A percentile compares a stretch with the other conserved stretches of the same genome.
Evolutionary conservation across 1,140 invertebrate species (phyloP).

Genomic region (Heterodera carotae): DNA sequence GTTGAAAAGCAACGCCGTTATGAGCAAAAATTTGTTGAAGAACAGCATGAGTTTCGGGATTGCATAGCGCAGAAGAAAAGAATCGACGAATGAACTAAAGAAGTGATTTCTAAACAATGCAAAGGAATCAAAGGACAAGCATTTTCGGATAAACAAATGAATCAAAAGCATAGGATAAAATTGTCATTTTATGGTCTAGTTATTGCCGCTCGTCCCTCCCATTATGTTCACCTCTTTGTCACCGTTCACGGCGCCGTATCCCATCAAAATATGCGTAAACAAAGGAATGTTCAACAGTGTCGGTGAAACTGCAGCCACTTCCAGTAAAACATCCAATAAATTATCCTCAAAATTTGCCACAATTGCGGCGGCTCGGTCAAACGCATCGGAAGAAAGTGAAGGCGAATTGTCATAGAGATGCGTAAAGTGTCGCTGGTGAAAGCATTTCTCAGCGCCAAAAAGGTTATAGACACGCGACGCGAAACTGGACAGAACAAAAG

Average conservation of each 20-base stretch:
- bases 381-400: not conserved
- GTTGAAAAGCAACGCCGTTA: not conserved
- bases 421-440: not conserved
- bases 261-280: slow-evolving; percentile 7
- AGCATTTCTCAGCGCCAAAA: slow-evolving; percentile 2
- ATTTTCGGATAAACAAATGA: too few relatives aligned
- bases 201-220: too few relatives aligned
- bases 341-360: slow-evolving; percentile 13
- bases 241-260: not conserved
- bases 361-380: slow-evolving; percentile 1
- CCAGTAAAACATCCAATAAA: slow-evolving; percentile 7
- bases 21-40: slow-evolving; percentile 9
- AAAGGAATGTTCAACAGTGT: not conserved
- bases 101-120: not conserved
- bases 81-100: slow-evolving; percentile 21
- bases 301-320: not conserved
- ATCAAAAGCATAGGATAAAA: not conserved
- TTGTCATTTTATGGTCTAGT: too few relatives aligned
- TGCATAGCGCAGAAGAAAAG: not conserved
- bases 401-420: not conserved
- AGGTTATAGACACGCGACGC: slow-evolving; percentile 24
- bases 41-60: not conserved
- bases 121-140: slow-evolving; percentile 1
- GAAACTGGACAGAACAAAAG: slow-evolving; percentile 25
- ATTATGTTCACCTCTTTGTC: not conserved